Evolutionary conservation across 2,888 invertebrate genomes (phyloP), one percentile per base, ranked within the genome.

Genomic region (Phortica magna): DNA sequence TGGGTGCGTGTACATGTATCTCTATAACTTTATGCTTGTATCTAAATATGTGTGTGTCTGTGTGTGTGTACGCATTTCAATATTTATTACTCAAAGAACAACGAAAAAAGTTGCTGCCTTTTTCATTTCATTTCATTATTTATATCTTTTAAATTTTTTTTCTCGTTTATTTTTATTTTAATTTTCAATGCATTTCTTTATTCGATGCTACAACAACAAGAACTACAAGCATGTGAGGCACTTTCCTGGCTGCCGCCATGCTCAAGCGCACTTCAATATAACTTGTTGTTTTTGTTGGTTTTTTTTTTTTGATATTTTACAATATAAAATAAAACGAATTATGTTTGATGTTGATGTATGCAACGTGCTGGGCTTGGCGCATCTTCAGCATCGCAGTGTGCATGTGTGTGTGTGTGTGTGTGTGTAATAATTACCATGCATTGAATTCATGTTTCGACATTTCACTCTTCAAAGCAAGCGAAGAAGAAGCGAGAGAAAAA

Each of bases 381-480:
- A 77, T 79, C 76, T 79, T 73, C 76, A 76, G 65, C 43, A 55
- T 76, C 72, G 76, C 79, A 72, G 64, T 64, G 22, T 19, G 14
- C 39, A 31, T 64, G 31, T 12, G 48, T 55, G 71, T 55, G 55
- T 70, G 48, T 48, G 70, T 71, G 31, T 71, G 12, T 53, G 71
- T 79, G 74, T 83, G 80, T 83, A 84, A 87, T 87, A 83, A 84
- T 84, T 79, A 81, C 83, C 83, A 86, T 87, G 85, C 12, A 53
- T 55, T 48, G 31, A 31, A 31, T 55, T 71, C 22, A 43, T 68
- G n/a, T 42, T 68, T 43, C 22, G 41, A 43, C 68, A 7, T 68
- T 43, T 43, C 68, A 6, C 43, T 55, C 55, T 0, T 10, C 78
- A 48, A 88, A 87, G 31, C 31, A 31, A 31, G 31, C 31, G 31